These are phyloP conservation scores for Apostichopus japonicus DNA, from an alignment of 35 echinoderm and acorn worm genomes.

Conservation along the genomic window DNA sequence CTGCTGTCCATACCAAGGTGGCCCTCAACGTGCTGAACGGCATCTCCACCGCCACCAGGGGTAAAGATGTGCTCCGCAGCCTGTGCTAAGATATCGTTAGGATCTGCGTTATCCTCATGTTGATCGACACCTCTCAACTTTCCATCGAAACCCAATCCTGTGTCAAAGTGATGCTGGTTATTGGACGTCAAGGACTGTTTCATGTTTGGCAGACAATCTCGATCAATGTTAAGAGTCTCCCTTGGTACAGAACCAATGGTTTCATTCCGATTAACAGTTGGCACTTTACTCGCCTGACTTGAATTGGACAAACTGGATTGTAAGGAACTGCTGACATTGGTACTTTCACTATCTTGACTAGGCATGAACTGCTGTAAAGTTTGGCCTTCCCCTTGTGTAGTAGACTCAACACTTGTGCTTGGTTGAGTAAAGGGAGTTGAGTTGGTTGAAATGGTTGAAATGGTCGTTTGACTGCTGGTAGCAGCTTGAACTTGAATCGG, in stretches of 20 bases:
- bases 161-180: background rate
- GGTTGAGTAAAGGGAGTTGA: background rate
- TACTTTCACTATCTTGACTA: background rate
- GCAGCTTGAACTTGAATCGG: background rate
- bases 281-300: background rate
- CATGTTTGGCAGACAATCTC: background rate
- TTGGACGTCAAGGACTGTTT: background rate
- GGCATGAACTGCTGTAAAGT: background rate
- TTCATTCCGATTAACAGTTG: background rate
- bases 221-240: background rate
- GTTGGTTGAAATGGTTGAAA: background rate
- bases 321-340: conserved; percentile 10
- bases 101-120: conserved; percentile 3
- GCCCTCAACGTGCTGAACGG: background rate
- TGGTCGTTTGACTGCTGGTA: background rate
- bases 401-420: background rate
- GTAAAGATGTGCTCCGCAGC: conserved; percentile 55
- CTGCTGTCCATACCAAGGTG: conserved; percentile 34
- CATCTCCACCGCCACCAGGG: background rate
- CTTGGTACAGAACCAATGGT: background rate
- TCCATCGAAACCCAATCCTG: background rate
- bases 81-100: conserved; percentile 55
- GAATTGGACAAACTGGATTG: conserved; percentile 8
- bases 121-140: background rate
- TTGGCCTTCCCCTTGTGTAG: background rate